Conservation (phyloP, 1,140 invertebrate species). For the Brachystomella parvula region DNA sequence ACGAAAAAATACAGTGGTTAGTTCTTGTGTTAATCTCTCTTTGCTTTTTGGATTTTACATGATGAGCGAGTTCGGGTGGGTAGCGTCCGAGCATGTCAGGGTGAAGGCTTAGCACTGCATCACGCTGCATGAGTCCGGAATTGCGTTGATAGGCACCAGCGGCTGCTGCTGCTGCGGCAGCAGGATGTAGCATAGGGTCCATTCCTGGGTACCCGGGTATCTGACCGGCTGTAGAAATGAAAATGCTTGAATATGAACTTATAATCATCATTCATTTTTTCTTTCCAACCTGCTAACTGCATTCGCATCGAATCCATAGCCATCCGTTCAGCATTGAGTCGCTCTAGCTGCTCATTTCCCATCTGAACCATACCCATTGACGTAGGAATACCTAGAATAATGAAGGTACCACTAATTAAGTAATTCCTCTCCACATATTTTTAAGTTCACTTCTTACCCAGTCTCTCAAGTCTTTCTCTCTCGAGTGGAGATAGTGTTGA, state of each 20-base stretch:
- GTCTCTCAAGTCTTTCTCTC: slow-evolving; percentile 70
- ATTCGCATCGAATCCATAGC: slow-evolving; percentile 61
- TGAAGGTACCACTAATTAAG: slow-evolving; percentile 5
- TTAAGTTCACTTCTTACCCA: slow-evolving; percentile 50
- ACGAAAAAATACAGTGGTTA: slow-evolving; percentile 5
- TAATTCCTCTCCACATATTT: slow-evolving; percentile 1
- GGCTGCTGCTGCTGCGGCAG: slow-evolving; percentile 26
- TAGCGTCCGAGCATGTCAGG: slow-evolving; percentile 69
- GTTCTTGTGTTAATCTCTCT: neutral
- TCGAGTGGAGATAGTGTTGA: slow-evolving; percentile 68
- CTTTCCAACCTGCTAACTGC: slow-evolving; percentile 59
- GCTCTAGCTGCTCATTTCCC: slow-evolving; percentile 40
- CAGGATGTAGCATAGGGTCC: slow-evolving; percentile 39
- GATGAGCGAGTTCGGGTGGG: slow-evolving; percentile 72
- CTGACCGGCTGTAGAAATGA: slow-evolving; percentile 31
- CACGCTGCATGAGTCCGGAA: slow-evolving; percentile 50
- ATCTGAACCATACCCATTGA: slow-evolving; percentile 31
- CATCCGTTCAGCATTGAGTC: slow-evolving; percentile 56
- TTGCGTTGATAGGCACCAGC: slow-evolving; percentile 54
- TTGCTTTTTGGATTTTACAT: slow-evolving; percentile 47
- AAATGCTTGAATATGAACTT: slow-evolving; percentile 13
- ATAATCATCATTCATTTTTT: slow-evolving; percentile 13
- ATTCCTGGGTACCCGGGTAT: slow-evolving; percentile 36
- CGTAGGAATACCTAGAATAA: slow-evolving; percentile 36
- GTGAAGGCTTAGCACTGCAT: slow-evolving; percentile 48